These are phyloP conservation scores for Alces alces DNA, from an alignment of 2,113 vertebrate genomes.

Conservation along the genomic window DNA sequence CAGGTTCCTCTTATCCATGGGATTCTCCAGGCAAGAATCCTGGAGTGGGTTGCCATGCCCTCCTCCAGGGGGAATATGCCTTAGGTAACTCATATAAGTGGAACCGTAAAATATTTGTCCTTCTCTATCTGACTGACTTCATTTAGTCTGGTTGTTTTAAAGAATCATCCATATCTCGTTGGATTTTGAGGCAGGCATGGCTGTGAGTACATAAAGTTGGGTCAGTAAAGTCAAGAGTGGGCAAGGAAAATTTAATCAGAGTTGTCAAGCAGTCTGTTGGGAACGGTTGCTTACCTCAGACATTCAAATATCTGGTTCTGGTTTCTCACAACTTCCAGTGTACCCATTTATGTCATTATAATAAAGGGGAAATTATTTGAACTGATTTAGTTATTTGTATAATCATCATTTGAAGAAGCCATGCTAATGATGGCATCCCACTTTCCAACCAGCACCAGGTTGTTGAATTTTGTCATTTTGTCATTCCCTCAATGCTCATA, in stretches of 20 bases:
- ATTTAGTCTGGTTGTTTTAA: not conserved
- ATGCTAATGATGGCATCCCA: not conserved
- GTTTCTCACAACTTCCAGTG: not conserved
- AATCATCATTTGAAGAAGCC: not conserved
- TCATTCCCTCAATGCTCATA: not conserved
- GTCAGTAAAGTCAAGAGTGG: not conserved
- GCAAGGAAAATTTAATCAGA: not conserved
- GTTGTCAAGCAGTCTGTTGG: not conserved
- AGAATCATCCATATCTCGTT: not conserved
- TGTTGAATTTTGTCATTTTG: not conserved
- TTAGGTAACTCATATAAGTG: not conserved
- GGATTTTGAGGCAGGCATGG: not conserved
- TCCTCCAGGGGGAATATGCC: not conserved
- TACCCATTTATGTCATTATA: not conserved
- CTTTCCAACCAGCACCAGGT: not conserved
- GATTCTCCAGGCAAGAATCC: not conserved
- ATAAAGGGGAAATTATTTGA: not conserved
- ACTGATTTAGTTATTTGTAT: not conserved
- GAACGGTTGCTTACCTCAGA: not conserved
- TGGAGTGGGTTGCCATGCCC: not conserved
- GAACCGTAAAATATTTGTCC: not conserved
- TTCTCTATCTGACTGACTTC: not conserved
- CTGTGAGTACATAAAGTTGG: not conserved
- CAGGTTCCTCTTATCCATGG: not conserved
- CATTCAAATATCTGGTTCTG: not conserved